Evolutionary conservation across 2,113 vertebrate species (phyloP).

Genomic region (Dinomys branickii): DNA sequence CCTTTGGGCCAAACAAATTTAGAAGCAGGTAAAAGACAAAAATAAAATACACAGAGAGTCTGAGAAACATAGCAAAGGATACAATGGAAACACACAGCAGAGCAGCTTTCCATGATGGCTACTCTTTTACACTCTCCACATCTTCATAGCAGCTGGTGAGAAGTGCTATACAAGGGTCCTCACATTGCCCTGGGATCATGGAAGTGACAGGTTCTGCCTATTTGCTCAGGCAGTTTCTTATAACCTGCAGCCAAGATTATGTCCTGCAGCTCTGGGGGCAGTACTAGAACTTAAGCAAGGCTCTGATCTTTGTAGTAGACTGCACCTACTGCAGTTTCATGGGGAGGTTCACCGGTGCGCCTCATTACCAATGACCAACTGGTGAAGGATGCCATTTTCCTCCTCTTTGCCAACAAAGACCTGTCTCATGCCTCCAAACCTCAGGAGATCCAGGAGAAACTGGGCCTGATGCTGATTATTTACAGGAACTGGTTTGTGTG

Average conservation of each 20-base stretch:
- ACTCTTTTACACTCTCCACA: no score
- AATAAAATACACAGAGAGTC: not conserved
- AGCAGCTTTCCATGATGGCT: not conserved
- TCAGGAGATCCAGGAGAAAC: slow-evolving; percentile 99
- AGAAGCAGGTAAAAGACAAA: not conserved
- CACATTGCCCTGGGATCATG: not conserved
- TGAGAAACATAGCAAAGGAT: not conserved
- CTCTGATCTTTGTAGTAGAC: slow-evolving; percentile 99
- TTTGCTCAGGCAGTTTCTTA: not conserved
- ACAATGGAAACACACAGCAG: not conserved
- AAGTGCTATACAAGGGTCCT: not conserved
- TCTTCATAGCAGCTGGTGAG: not conserved
- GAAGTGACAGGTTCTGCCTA: not conserved
- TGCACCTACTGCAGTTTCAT: slow-evolving; percentile 98
- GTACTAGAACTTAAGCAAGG: slow-evolving; percentile 98
- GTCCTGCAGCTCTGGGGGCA: slow-evolving; percentile 98
- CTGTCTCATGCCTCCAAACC: slow-evolving; percentile 99
- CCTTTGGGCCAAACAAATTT: not conserved
- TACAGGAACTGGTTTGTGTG: slow-evolving; percentile 99
- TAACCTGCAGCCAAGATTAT: slow-evolving; percentile 97
- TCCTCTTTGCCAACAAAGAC: slow-evolving; percentile 99
- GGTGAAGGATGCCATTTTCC: slow-evolving; percentile 99
- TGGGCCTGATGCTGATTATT: slow-evolving; percentile 97
- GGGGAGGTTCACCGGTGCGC: slow-evolving; percentile 97
- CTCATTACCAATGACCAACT: slow-evolving; percentile 99